These are phyloP conservation scores for Pollenia labialis DNA, from an alignment of 2,888 invertebrate species.

Conservation along the genomic window DNA sequence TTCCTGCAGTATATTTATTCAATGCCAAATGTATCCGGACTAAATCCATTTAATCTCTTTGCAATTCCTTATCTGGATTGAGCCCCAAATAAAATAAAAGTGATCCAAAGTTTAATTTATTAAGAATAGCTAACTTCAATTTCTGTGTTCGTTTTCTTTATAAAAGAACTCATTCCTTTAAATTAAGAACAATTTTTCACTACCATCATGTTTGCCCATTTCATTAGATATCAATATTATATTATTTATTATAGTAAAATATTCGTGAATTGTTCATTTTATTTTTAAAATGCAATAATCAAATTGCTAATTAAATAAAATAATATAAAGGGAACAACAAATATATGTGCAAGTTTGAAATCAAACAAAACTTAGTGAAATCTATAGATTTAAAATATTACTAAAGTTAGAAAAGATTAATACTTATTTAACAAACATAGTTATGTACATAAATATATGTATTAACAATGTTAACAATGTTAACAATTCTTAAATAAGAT, in stretches of 20 bases:
- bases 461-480: no score
- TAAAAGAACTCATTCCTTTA: not conserved
- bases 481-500: no score
- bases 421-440: no score
- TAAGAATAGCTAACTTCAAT: no score
- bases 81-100: no score
- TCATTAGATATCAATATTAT: not conserved
- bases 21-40: no score
- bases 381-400: not conserved
- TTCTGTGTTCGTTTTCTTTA: no score
- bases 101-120: no score
- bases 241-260: constrained; percentile 15
- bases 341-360: not conserved
- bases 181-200: not conserved
- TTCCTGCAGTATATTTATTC: no score
- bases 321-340: constrained; percentile 18
- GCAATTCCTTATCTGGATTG: no score
- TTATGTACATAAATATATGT: no score
- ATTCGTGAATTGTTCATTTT: constrained; percentile 45
- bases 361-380: not conserved
- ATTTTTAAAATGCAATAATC: constrained; percentile 25
- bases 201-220: not conserved
- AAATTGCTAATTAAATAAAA: constrained; percentile 55
- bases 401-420: not conserved
- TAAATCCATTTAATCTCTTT: no score